Conservation (phyloP, 2,888 invertebrate genomes). For the Tetrapedia diversipes region DNA sequence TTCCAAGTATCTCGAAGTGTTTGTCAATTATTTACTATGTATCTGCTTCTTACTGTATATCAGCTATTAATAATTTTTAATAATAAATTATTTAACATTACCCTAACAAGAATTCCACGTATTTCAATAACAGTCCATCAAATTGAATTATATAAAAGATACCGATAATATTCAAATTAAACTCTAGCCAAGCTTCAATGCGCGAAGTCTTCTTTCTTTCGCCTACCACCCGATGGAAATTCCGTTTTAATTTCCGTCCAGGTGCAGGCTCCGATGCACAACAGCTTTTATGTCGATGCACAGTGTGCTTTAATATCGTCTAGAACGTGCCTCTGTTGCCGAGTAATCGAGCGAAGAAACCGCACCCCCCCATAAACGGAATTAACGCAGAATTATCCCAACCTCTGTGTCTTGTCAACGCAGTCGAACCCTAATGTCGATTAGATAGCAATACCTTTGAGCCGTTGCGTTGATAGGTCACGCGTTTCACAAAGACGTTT, state of each 20-base stretch:
- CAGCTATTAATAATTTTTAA: too few species aligned
- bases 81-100: too few species aligned
- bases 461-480: not conserved
- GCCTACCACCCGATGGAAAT: not conserved
- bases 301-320: not conserved
- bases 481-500: slow-evolving; percentile 3
- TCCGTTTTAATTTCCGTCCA: slow-evolving; percentile 10
- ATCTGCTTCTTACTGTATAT: too few species aligned
- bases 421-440: not conserved
- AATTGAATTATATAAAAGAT: not conserved
- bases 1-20: too few species aligned
- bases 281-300: not conserved
- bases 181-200: not conserved
- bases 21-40: too few species aligned
- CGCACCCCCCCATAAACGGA: not conserved
- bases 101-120: too few species aligned
- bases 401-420: not conserved
- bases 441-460: slow-evolving; percentile 5
- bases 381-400: slow-evolving; percentile 5
- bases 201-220: not conserved
- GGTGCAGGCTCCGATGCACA: not conserved
- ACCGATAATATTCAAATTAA: not conserved
- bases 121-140: not conserved
- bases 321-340: not conserved
- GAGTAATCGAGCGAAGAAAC: slow-evolving; percentile 2